phyloP scores from a whole-genome alignment of 1,140 invertebrate genomes.

The Scylla paramamosain region DNA sequence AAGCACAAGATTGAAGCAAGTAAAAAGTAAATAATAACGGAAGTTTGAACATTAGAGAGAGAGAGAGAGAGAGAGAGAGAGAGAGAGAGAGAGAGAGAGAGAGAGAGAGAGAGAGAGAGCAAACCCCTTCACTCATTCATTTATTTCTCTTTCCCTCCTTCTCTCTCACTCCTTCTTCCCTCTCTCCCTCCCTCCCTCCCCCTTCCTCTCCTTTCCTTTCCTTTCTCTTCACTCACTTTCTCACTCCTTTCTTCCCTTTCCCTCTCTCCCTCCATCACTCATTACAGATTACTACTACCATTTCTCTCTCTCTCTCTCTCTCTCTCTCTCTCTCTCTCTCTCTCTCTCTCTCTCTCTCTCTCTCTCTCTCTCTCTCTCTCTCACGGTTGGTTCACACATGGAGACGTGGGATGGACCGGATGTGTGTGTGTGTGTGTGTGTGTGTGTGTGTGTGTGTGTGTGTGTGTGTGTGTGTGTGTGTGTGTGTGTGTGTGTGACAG shows the following conservation, averaged over 20 bases:
- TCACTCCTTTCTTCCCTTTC: too few relatives aligned
- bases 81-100: too few relatives aligned
- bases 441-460: background rate
- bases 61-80: too few relatives aligned
- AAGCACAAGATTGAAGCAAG: too few relatives aligned
- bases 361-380: background rate
- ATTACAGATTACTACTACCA: too few relatives aligned
- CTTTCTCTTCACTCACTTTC: background rate
- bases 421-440: background rate
- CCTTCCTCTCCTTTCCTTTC: background rate
- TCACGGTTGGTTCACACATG: background rate
- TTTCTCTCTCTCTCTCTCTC: background rate
- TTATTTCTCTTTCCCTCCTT: background rate
- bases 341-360: conserved; percentile 33
- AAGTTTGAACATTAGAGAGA: too few relatives aligned
- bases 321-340: conserved; percentile 26
- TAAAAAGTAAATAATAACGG: too few relatives aligned
- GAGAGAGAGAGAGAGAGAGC: background rate
- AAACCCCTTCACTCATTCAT: background rate
- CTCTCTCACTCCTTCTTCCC: background rate
- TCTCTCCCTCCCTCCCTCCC: background rate
- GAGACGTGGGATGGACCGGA: background rate
- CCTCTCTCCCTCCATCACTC: too few relatives aligned
- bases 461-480: background rate
- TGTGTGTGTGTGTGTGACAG: background rate